Base-by-base conservation (phyloP, 2,113 vertebrate genomes). In the Barnardius zonarius region DNA sequence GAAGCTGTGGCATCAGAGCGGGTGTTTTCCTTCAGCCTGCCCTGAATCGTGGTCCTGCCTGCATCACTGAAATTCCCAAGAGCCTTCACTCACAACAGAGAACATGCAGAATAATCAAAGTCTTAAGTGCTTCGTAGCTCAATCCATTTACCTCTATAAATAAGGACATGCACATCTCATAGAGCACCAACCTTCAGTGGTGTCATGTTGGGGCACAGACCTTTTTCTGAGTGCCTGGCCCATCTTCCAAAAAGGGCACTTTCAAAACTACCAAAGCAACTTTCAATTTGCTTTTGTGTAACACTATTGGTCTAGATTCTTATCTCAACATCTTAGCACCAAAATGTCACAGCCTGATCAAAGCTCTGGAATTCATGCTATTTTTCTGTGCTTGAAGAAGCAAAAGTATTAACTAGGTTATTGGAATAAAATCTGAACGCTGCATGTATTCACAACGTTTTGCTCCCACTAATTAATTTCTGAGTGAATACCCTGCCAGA, bases 371-470 rank as follows among this genome's bases (percentile, higher is more conserved):
- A 91, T 83, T 95, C 54, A 84, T 9, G 66, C 33, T 61, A 28
- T 33, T 79, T 90, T 63, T 76, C 61, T 81, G 80, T 57, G 69
- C 83, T 87, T 74, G 66, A 79, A 88, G 86, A 86, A 82, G 41
- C 1, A 1, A 72, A 91, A 91, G 69, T 2, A 94, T 88, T 90
- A 92, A 88, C 64, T 70, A 81, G 69, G 66, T 82, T 83, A 85
- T 87, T 90, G 88, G 77, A 96, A 92, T 76, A 94, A 93, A 95
- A 84, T 28, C n/a, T 62, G 83, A 91, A 66, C 41, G 18, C 55
- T 48, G n/a, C 43, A 61, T 17, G 10, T 69, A 61, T 67, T 85
- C 61, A 51, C 57, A 87, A 35, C 9, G 61, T 80, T 88, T 90
- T 90, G 31, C 33, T 86, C 48, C 19, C 35, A 68, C 44, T 94